Percentiles rank a stretch among this genome's conserved stretches.
phyloP scores from a whole-genome alignment of 1,140 invertebrate species.

The Ptiloglossa arizonensis region DNA sequence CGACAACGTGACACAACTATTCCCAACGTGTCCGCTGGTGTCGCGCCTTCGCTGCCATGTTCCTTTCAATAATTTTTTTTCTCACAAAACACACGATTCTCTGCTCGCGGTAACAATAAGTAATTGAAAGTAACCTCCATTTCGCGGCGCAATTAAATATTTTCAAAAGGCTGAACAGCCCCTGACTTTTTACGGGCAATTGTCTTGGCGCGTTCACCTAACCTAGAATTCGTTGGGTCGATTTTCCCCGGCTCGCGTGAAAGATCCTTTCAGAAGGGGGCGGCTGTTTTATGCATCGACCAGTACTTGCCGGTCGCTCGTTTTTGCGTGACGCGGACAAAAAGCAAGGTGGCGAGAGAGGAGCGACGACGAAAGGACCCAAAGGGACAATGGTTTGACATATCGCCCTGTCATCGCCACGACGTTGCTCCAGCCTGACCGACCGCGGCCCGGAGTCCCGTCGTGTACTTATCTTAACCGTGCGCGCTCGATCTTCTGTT shows the following conservation, averaged over 20 bases:
- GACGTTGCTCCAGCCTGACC: constrained; percentile 56
- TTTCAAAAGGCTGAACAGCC: too few species aligned
- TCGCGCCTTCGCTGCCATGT: too few species aligned
- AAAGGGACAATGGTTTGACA: constrained; percentile 73
- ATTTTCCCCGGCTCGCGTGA: background rate
- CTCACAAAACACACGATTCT: too few species aligned
- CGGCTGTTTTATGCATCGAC: constrained; percentile 51
- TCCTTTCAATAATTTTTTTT: too few species aligned
- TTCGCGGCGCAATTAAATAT: too few species aligned
- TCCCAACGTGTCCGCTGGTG: too few species aligned
- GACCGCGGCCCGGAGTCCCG: constrained; percentile 24
- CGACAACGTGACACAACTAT: too few species aligned
- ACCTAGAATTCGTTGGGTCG: constrained; percentile 1
- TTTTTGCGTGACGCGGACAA: constrained; percentile 60
- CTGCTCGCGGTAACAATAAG: too few species aligned
- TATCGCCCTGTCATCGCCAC: constrained; percentile 74
- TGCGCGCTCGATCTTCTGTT: constrained; percentile 51
- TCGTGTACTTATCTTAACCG: constrained; percentile 61
- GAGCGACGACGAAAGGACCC: constrained; percentile 45
- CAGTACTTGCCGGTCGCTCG: constrained; percentile 2
- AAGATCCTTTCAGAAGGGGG: constrained; percentile 30
- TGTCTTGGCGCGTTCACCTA: background rate
- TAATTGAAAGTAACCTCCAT: too few species aligned
- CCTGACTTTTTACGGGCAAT: too few species aligned
- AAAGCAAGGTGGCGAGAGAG: constrained; percentile 54